Evolutionary conservation across 2,888 invertebrate species (phyloP).

Genomic region (Pollenia amentaria): DNA sequence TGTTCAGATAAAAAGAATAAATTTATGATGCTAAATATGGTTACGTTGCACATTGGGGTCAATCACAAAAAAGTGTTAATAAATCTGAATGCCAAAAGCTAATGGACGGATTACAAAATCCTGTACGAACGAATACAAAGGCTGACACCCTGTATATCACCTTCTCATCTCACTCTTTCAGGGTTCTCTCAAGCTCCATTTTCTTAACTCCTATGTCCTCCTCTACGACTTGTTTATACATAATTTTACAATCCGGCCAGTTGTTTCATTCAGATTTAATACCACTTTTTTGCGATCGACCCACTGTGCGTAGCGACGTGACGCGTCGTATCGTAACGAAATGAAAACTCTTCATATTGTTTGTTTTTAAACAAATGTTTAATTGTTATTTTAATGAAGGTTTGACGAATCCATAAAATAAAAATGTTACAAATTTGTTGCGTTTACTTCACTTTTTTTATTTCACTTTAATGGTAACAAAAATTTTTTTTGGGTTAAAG

Average conservation of each 20-base stretch:
- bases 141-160: no score
- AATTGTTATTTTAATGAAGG: slow-evolving; percentile 37
- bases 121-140: neutral
- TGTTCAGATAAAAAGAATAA: slow-evolving; percentile 42
- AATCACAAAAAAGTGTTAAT: neutral
- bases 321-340: no score
- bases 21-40: slow-evolving; percentile 22
- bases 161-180: no score
- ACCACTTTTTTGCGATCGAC: no score
- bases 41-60: neutral
- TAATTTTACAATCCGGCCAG: no score
- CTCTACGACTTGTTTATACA: no score
- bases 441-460: neutral
- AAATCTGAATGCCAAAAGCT: no score
- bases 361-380: slow-evolving; percentile 7
- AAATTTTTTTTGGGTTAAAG: neutral
- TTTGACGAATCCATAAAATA: slow-evolving; percentile 21
- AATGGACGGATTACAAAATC: no score
- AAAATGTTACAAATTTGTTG: slow-evolving; percentile 24
- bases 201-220: no score
- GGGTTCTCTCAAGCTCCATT: no score
- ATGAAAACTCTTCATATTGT: neutral
- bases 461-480: slow-evolving; percentile 5
- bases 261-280: no score
- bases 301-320: no score